Conservation (phyloP, 1,140 invertebrate genomes). For the Drosophila pruinosa region DNA sequence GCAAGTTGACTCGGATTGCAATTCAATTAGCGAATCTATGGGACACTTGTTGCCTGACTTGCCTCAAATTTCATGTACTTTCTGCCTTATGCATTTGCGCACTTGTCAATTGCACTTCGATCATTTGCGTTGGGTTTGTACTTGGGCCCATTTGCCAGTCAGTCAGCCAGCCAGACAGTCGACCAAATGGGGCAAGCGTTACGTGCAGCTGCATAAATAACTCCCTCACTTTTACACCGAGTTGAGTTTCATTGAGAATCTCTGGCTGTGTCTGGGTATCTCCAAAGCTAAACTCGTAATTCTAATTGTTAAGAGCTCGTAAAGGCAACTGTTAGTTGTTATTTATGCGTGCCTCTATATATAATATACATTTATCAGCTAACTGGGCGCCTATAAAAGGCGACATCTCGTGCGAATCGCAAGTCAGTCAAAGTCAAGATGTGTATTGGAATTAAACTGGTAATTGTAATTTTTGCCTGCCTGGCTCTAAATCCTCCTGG, state of each 20-base stretch:
- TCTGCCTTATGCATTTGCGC: conserved; percentile 74
- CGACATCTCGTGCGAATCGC: neutral
- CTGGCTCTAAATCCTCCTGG: conserved; percentile 5
- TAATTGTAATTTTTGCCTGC: conserved; percentile 19
- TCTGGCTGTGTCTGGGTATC: neutral
- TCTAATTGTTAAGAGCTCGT: conserved; percentile 28
- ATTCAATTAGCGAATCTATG: conserved; percentile 29
- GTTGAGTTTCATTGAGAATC: conserved; percentile 27
- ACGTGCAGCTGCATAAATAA: conserved; percentile 80
- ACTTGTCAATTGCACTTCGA: conserved; percentile 75
- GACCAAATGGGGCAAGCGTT: conserved; percentile 46
- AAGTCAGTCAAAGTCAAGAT: conserved; percentile 49
- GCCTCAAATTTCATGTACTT: conserved; percentile 65
- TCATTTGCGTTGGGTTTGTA: conserved; percentile 22
- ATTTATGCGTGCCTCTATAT: neutral
- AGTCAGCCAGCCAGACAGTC: neutral
- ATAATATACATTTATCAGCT: neutral
- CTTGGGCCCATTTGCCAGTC: conserved; percentile 33
- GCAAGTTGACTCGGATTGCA: conserved; percentile 46
- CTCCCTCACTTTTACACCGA: neutral
- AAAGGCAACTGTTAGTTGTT: conserved; percentile 23
- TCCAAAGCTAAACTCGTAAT: neutral
- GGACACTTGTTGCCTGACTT: conserved; percentile 60
- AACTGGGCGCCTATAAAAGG: conserved; percentile 51
- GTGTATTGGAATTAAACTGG: conserved; percentile 32